phyloP scores from a whole-genome alignment of 2,888 invertebrate genomes.

The Julus scanicus region DNA sequence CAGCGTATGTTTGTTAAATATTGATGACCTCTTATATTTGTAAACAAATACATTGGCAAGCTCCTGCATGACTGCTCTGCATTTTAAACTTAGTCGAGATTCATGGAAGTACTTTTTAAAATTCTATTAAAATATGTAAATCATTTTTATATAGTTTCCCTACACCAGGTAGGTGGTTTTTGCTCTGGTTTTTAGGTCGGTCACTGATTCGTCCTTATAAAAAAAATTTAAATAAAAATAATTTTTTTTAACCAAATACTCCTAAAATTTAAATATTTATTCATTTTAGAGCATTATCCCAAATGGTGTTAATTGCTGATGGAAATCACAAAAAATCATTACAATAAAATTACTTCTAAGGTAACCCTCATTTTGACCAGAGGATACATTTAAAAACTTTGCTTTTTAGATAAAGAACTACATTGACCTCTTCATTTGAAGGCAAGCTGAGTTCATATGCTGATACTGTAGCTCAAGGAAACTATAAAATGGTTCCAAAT shows the following conservation, averaged over 20 bases:
- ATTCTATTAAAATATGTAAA: conserved; percentile 47
- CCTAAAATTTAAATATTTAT: background rate
- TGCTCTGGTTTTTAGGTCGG: conserved; percentile 32
- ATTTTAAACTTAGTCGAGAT: conserved; percentile 4
- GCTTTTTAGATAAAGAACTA: too few relatives aligned
- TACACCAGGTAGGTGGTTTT: background rate
- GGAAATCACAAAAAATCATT: background rate
- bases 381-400: too few relatives aligned
- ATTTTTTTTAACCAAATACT: background rate
- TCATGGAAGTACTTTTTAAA: conserved; percentile 11
- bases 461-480: too few relatives aligned
- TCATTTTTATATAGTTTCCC: background rate
- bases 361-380: too few relatives aligned
- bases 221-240: background rate
- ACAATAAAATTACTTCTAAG: background rate
- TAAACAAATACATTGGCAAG: background rate
- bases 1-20: background rate
- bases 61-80: background rate
- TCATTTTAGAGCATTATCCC: background rate
- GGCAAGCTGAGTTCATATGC: too few relatives aligned
- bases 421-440: too few relatives aligned
- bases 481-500: too few relatives aligned
- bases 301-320: background rate
- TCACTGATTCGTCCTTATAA: background rate
- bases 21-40: background rate